Percentiles rank a stretch among this genome's conserved stretches.
These are phyloP conservation scores for Todus mexicanus DNA, from an alignment of 2,797 vertebrate genomes.

Conservation along the genomic window DNA sequence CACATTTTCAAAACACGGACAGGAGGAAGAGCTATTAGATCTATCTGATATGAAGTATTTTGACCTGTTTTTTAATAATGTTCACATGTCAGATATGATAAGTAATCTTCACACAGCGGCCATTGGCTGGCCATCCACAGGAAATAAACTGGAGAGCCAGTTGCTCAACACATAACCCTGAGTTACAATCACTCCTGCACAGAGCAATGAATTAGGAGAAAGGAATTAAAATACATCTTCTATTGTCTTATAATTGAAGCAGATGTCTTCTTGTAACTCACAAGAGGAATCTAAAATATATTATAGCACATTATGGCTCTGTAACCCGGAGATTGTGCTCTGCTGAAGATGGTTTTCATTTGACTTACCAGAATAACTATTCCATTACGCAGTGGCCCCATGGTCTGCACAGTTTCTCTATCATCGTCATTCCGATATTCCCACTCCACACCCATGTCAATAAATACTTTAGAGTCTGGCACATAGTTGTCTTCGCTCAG, in stretches of 20 bases:
- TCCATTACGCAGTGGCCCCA: slow-evolving; percentile 86
- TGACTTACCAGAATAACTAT: slow-evolving; percentile 88
- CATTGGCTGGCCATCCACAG: neutral
- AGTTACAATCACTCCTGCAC: neutral
- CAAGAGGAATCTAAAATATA: neutral
- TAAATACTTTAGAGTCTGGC: slow-evolving; percentile 84
- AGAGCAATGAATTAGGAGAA: neutral
- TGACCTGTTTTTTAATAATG: neutral
- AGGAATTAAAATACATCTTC: neutral
- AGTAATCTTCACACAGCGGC: neutral
- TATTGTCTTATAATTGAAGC: neutral
- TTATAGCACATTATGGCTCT: neutral
- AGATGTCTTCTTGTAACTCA: slow-evolving; percentile 17
- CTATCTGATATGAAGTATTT: neutral
- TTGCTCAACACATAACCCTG: neutral
- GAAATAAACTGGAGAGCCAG: neutral
- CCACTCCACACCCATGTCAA: slow-evolving; percentile 96
- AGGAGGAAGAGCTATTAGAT: neutral
- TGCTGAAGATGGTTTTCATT: neutral
- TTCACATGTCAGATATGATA: neutral
- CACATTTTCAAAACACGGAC: neutral
- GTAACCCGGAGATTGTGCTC: neutral
- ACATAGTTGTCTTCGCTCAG: slow-evolving; percentile 86
- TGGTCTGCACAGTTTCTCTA: slow-evolving; percentile 91
- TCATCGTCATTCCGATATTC: slow-evolving; percentile 90